phyloP scores from a whole-genome alignment of 2,888 invertebrate genomes.

The Netelia melanura region DNA sequence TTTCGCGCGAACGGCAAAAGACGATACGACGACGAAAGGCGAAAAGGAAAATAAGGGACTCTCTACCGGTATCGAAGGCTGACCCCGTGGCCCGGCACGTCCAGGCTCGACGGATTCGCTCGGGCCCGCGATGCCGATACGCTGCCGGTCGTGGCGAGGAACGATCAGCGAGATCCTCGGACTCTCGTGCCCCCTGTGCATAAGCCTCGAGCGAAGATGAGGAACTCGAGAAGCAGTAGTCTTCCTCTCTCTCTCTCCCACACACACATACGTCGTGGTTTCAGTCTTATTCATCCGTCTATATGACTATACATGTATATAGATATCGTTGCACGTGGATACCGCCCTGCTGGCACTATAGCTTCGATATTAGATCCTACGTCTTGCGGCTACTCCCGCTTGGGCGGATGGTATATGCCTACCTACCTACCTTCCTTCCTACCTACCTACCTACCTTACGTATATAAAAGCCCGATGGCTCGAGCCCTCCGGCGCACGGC shows the following conservation, averaged over 20 bases:
- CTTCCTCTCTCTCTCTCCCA: conserved; percentile 58
- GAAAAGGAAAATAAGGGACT: conserved; percentile 79
- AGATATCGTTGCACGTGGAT: not conserved
- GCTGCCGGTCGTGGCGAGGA: conserved; percentile 20
- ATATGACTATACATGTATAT: conserved; percentile 65
- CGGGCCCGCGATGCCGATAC: conserved; percentile 38
- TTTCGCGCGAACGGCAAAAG: conserved; percentile 60
- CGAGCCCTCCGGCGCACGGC: conserved; percentile 64
- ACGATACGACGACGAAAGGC: conserved; percentile 60
- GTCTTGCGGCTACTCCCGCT: conserved; percentile 3
- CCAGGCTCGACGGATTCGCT: conserved; percentile 67
- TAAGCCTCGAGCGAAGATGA: conserved; percentile 22
- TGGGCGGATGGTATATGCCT: not conserved
- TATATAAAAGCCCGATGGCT: conserved; percentile 33
- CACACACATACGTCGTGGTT: conserved; percentile 27
- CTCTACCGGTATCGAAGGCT: conserved; percentile 68
- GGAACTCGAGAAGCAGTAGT: conserved; percentile 78
- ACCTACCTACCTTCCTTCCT: too few species aligned
- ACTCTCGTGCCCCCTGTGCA: not conserved
- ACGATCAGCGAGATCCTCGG: not conserved
- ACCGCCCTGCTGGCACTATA: conserved; percentile 9
- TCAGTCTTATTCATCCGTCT: conserved; percentile 69
- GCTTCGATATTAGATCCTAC: conserved; percentile 27
- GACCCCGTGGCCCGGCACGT: conserved; percentile 84
- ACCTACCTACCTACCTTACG: not conserved